phyloP scores from a whole-genome alignment of 2,888 invertebrate genomes.

The Melanargia galathea region DNA sequence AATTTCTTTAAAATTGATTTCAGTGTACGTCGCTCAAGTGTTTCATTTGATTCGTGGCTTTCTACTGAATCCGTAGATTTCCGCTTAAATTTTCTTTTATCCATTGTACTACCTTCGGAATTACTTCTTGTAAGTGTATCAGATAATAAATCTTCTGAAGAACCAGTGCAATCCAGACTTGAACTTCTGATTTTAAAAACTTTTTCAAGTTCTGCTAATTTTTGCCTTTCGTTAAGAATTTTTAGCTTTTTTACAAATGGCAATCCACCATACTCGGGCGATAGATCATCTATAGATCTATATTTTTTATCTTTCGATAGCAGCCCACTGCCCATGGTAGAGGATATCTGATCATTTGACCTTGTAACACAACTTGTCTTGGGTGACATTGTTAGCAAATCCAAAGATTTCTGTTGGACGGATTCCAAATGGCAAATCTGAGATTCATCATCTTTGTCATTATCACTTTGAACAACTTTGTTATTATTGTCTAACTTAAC shows the following conservation, averaged over 20 bases:
- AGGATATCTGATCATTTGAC: slow-evolving; percentile 52
- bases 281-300: slow-evolving; percentile 92
- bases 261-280: slow-evolving; percentile 92
- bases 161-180: slow-evolving; percentile 88
- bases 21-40: slow-evolving; percentile 89
- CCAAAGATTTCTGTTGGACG: slow-evolving; percentile 74
- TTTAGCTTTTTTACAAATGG: slow-evolving; percentile 94
- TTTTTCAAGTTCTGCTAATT: slow-evolving; percentile 90
- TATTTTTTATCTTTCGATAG: slow-evolving; percentile 85
- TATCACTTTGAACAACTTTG: slow-evolving; percentile 63
- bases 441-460: slow-evolving; percentile 66
- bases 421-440: slow-evolving; percentile 70
- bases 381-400: slow-evolving; percentile 71
- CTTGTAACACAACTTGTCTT: slow-evolving; percentile 54
- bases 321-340: slow-evolving; percentile 54
- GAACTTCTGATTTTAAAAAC: slow-evolving; percentile 90
- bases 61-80: slow-evolving; percentile 69
- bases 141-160: slow-evolving; percentile 81
- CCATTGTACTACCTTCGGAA: slow-evolving; percentile 91
- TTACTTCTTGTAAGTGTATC: slow-evolving; percentile 87
- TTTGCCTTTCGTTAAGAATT: slow-evolving; percentile 93
- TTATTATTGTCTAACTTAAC: slow-evolving; percentile 79
- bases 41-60: slow-evolving; percentile 87
- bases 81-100: slow-evolving; percentile 75
- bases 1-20: slow-evolving; percentile 93